A percentile compares a stretch with the other conserved stretches of the same genome.
Evolutionary conservation across 2,797 vertebrate species (phyloP).

Genomic region (Mormyrus proboscirostris): DNA sequence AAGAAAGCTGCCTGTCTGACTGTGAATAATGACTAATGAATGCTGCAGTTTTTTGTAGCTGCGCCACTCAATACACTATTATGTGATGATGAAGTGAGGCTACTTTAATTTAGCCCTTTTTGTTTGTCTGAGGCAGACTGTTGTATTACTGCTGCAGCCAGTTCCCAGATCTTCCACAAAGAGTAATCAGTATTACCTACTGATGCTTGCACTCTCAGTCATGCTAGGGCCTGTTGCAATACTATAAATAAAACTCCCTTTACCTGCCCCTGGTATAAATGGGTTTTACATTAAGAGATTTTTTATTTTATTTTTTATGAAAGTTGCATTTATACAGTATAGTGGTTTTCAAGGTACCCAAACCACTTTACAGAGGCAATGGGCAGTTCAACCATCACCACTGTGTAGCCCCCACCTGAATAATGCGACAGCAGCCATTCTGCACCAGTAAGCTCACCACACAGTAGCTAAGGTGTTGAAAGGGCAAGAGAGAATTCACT

Average conservation of each 20-base stretch:
- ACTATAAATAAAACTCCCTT: background rate
- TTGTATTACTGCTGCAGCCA: slow-evolving; percentile 2
- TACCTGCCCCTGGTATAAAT: background rate
- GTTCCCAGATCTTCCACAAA: slow-evolving; percentile 18
- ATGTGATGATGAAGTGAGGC: slow-evolving; percentile 24
- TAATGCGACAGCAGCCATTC: background rate
- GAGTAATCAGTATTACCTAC: slow-evolving; percentile 31
- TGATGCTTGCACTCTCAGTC: slow-evolving; percentile 22
- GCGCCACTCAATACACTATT: slow-evolving; percentile 28
- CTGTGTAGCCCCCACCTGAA: background rate
- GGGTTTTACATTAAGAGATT: background rate
- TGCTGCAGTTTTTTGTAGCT: slow-evolving; percentile 9
- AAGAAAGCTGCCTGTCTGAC: background rate
- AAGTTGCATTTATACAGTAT: background rate
- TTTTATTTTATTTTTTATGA: background rate
- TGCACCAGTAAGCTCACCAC: background rate
- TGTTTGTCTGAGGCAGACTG: slow-evolving; percentile 20
- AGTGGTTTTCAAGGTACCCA: background rate
- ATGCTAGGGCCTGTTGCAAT: slow-evolving; percentile 6
- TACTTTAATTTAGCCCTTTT: slow-evolving; percentile 24
- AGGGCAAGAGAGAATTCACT: background rate
- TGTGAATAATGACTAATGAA: slow-evolving; percentile 23
- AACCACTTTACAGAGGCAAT: background rate
- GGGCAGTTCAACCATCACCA: background rate
- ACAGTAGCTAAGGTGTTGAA: background rate